Evolutionary conservation across 2,797 vertebrate genomes (phyloP), one percentile per base, ranked within the genome.

Genomic region (Rhinogobio ventralis): DNA sequence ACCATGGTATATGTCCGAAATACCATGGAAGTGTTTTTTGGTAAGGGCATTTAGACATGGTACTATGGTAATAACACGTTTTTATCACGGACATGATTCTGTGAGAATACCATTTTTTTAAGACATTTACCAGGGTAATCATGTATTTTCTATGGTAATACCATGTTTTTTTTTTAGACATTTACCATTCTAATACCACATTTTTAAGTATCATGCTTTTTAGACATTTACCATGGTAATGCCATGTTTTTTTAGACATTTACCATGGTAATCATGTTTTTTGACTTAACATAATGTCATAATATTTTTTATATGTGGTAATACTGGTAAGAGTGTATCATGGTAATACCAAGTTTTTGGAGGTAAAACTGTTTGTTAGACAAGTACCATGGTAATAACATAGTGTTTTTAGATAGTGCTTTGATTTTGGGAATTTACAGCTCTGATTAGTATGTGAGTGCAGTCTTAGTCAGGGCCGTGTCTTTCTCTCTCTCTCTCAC

Each of bases 361-460:
- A 17, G 5, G 11, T 51, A 17, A 5, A 1, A 51, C 49, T 4
- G 17, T 67, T 39, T 68, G 3, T 45, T 42, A 7, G 45, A 17
- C 15, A 49, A 19, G n/a, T 73, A 72, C n/a, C n/a, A 5, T 46
- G 11, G 25, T 49, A 72, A 72, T 49, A 72, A 8, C 7, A 42
- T 45, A 25, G 36, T 71, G 11, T 45, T 71, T 36, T 71, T 45
- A 71, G 39, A 71, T 4, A n/a, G 11, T 25, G 15, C 23, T 71
- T 14, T 71, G 39, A 28, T 49, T 46, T 73, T 72, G 8, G n/a
- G 14, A 8, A 28, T 28, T 46, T 73, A 28, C 8, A 2, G 77
- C 60, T 23, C 19, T 17, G 45, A 79, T 51, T 66, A 79, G 45
- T 67, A 23, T 67, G 77, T 66, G 45, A 67, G 67, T 66, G 60